A percentile compares a stretch with the other conserved stretches of the same genome.
Conservation (phyloP, 2,888 invertebrate genomes). For the Aquatica leii region DNA sequence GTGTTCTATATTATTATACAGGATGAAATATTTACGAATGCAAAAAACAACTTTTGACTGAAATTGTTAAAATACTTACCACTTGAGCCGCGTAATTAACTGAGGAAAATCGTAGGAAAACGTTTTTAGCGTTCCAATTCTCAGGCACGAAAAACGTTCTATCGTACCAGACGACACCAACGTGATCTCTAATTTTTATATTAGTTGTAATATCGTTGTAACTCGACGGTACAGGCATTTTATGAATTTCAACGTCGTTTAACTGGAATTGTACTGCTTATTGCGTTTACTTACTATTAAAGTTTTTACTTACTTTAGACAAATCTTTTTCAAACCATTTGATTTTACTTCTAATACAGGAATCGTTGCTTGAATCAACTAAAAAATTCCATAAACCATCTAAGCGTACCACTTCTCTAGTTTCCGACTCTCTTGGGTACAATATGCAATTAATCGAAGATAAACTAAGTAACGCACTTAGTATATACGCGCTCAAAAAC, state of each 20-base stretch:
- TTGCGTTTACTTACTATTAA: too few species aligned
- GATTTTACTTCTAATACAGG: slow-evolving; percentile 76
- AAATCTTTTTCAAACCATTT: slow-evolving; percentile 81
- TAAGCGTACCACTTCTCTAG: slow-evolving; percentile 78
- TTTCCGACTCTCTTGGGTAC: slow-evolving; percentile 83
- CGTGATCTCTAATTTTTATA: slow-evolving; percentile 81
- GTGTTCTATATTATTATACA: too few species aligned
- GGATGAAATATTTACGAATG: too few species aligned
- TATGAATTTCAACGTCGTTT: slow-evolving; percentile 58
- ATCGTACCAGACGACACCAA: slow-evolving; percentile 97
- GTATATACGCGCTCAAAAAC: too few species aligned
- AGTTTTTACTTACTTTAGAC: slow-evolving; percentile 64
- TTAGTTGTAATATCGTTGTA: slow-evolving; percentile 94
- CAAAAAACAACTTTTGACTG: too few species aligned
- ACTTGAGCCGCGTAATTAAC: slow-evolving; percentile 92
- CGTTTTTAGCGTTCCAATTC: slow-evolving; percentile 72
- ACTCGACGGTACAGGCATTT: slow-evolving; percentile 96
- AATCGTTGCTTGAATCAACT: slow-evolving; percentile 73
- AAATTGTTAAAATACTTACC: too few species aligned
- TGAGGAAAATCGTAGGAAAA: slow-evolving; percentile 91
- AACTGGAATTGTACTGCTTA: background rate
- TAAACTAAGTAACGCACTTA: too few species aligned
- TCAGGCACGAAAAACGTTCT: slow-evolving; percentile 83
- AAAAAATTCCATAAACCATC: slow-evolving; percentile 95
- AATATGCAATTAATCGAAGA: slow-evolving; percentile 59